phyloP scores from a whole-genome alignment of 2,888 invertebrate species.

The Coremacera marginata region DNA sequence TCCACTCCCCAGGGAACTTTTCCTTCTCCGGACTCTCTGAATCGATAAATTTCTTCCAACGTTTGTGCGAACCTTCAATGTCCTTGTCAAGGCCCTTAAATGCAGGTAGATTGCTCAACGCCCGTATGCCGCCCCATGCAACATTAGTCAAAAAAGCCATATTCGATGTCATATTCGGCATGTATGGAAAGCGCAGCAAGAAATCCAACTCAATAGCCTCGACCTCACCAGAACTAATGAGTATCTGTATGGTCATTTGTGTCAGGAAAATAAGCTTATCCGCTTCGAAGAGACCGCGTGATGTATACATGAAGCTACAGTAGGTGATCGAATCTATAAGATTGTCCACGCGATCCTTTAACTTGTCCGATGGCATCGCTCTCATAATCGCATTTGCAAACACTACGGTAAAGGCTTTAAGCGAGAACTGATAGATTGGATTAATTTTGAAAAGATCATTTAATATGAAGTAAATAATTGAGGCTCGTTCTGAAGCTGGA shows the following conservation, averaged over 20 bases:
- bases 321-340: constrained; percentile 90
- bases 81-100: constrained; percentile 90
- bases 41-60: constrained; percentile 94
- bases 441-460: constrained; percentile 93
- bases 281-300: constrained; percentile 89
- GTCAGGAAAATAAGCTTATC: constrained; percentile 93
- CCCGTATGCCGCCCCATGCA: constrained; percentile 86
- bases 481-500: constrained; percentile 87
- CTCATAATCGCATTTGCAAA: constrained; percentile 82
- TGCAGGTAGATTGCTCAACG: constrained; percentile 81
- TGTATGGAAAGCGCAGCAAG: constrained; percentile 85
- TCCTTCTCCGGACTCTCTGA: constrained; percentile 94
- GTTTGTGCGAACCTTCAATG: constrained; percentile 89
- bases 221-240: constrained; percentile 74
- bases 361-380: constrained; percentile 78
- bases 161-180: constrained; percentile 80
- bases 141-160: constrained; percentile 85
- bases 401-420: constrained; percentile 93
- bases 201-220: constrained; percentile 86
- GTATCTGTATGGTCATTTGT: constrained; percentile 85
- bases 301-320: constrained; percentile 88
- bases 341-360: constrained; percentile 79
- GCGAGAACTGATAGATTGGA: constrained; percentile 94
- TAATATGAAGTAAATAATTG: constrained; percentile 91
- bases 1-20: constrained; percentile 96